These are phyloP conservation scores for Scaptomyza pallida DNA, from an alignment of 1,140 invertebrate species.

Conservation along the genomic window DNA sequence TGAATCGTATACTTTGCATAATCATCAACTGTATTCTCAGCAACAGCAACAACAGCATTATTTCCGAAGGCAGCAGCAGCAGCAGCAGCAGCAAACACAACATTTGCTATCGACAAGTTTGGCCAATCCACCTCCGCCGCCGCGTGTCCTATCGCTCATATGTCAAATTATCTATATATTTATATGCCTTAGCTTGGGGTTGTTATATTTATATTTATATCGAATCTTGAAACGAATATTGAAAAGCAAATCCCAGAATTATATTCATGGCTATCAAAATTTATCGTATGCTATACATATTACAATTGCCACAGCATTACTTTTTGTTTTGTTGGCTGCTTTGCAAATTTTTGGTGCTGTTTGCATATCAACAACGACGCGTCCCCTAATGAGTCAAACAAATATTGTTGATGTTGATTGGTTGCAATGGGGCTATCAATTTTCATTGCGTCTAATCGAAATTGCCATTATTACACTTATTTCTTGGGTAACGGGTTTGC, in stretches of 20 bases:
- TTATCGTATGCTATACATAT: conserved; percentile 92
- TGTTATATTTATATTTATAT: conserved; percentile 94
- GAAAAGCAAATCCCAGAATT: conserved; percentile 88
- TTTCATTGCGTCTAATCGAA: conserved; percentile 92
- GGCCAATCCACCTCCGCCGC: conserved; percentile 60
- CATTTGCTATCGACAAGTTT: conserved; percentile 29
- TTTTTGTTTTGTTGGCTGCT: conserved; percentile 91
- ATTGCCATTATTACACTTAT: conserved; percentile 92
- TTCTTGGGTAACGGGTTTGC: conserved; percentile 91
- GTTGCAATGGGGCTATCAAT: conserved; percentile 95
- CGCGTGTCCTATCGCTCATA: conserved; percentile 88
- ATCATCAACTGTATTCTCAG: conserved; percentile 68
- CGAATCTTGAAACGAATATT: conserved; percentile 87
- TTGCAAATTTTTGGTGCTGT: conserved; percentile 91
- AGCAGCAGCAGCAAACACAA: conserved; percentile 37
- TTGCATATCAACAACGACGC: conserved; percentile 84
- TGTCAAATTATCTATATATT: conserved; percentile 93
- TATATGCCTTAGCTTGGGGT: conserved; percentile 90
- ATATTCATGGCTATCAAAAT: conserved; percentile 88
- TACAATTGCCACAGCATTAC: conserved; percentile 91
- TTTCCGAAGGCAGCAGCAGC: conserved; percentile 53
- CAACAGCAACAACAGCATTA: conserved; percentile 72
- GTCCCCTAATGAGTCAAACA: conserved; percentile 55
- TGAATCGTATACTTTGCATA: conserved; percentile 85
- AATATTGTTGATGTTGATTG: conserved; percentile 86